Evolutionary conservation across 2,888 invertebrate genomes (phyloP), one percentile per base, ranked within the genome.

Genomic region (Erebia ligea): DNA sequence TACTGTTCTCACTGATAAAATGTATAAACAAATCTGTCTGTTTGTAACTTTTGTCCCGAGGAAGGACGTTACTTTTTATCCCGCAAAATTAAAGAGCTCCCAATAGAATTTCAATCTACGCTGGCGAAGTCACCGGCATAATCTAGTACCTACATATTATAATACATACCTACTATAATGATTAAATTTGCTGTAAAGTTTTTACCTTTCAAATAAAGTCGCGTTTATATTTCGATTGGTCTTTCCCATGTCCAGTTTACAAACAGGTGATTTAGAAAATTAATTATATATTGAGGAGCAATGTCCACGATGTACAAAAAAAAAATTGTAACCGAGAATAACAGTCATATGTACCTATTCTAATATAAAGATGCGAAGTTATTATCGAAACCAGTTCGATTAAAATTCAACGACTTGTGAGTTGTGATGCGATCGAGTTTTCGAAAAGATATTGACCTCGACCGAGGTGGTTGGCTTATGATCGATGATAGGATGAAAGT

Each of bases 381-480:
- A 70, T 73, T 72, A 69, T 70, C 65, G 63, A 72, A 89, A 91
- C 89, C 84, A 78, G 90, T 90, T 88, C 80, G 68, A 85, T 88
- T 85, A 85, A 86, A 88, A 88, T 85, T 86, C 84, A 86, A 83
- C 83, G 81, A 80, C 80, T 83, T 83, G 81, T 82, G 81, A 80
- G 80, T 83, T 83, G 81, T 82, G 79, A 84, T 81, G 78, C 80
- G 81, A 85, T 88, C 82, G 83, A 85, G 86, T 86, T 85, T 86
- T 82, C 81, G 79, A 85, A 87, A 85, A 91, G 90, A 91, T 91
- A 90, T 90, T 91, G 91, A 92, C 90, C 91, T 83, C 86, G 76
- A 80, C 79, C 71, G 83, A 87, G 86, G 84, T 87, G 86, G 90
- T 86, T 84, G 87, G 83, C 86, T 84, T 87, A 89, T 91, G 91